A percentile compares a stretch with the other conserved stretches of the same genome.
These are phyloP conservation scores for Diglossa cyanea DNA, from an alignment of 2,797 vertebrate genomes.

Conservation along the genomic window DNA sequence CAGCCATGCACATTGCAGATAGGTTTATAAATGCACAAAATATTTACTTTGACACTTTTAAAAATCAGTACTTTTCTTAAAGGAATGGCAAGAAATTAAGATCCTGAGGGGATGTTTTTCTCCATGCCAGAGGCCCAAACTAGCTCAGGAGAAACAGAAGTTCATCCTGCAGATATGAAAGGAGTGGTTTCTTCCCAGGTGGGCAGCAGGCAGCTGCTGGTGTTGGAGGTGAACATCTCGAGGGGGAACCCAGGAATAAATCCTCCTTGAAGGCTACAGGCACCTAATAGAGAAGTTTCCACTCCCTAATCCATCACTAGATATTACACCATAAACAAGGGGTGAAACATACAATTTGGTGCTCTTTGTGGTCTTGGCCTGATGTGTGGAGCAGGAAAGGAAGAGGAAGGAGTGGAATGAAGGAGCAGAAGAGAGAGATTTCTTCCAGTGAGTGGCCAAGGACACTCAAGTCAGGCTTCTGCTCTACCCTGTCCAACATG, in stretches of 20 bases:
- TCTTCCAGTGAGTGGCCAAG: background rate
- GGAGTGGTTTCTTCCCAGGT: background rate
- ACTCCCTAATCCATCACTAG: background rate
- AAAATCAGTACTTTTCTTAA: background rate
- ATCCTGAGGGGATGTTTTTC: background rate
- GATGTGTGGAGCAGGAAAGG: background rate
- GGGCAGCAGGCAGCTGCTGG: background rate
- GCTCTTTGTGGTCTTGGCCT: background rate
- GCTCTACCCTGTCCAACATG: rapidly evolving
- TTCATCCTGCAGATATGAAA: background rate
- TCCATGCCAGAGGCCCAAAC: background rate
- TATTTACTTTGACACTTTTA: background rate
- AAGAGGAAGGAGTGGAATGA: background rate
- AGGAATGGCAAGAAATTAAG: background rate
- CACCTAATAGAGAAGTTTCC: background rate
- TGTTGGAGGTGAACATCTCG: rapidly evolving
- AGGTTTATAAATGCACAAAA: background rate
- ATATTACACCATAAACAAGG: background rate
- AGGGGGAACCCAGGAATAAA: background rate
- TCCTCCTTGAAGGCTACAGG: background rate
- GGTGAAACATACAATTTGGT: background rate
- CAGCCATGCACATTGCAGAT: rapidly evolving
- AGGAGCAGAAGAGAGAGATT: background rate
- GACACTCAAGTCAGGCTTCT: background rate
- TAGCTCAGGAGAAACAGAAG: background rate